Percentiles rank a stretch among this genome's conserved stretches.
Conservation (phyloP, 2,888 invertebrate species). For the Calameuta idolon region DNA sequence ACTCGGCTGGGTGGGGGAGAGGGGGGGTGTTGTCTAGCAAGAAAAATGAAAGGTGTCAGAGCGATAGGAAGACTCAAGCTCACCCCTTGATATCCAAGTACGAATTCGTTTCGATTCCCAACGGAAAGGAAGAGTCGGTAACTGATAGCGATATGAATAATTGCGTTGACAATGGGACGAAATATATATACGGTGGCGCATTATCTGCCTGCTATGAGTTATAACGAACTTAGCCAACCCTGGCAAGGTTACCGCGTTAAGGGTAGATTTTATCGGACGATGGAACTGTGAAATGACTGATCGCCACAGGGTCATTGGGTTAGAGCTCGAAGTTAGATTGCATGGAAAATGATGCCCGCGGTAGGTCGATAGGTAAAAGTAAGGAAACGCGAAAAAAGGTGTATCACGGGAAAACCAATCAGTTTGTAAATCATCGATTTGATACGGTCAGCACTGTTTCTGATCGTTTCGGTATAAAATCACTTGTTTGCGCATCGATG, state of each 20-base stretch:
- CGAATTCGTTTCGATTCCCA: slow-evolving; percentile 58
- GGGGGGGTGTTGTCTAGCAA: neutral
- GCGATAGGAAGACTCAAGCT: slow-evolving; percentile 16
- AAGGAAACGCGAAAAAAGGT: slow-evolving; percentile 1
- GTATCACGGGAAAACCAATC: slow-evolving; percentile 10
- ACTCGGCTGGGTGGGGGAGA: neutral
- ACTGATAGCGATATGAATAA: slow-evolving; percentile 62
- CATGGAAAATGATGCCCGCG: slow-evolving; percentile 26
- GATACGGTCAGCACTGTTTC: slow-evolving; percentile 4
- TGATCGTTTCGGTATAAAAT: slow-evolving; percentile 3
- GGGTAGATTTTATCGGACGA: slow-evolving; percentile 63
- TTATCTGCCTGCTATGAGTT: slow-evolving; percentile 60
- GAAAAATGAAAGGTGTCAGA: slow-evolving; percentile 41
- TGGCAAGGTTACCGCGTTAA: slow-evolving; percentile 46
- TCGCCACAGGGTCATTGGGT: slow-evolving; percentile 31
- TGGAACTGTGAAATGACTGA: slow-evolving; percentile 53
- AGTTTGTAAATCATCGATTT: slow-evolving; percentile 4
- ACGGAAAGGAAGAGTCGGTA: slow-evolving; percentile 40
- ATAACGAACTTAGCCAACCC: slow-evolving; percentile 30
- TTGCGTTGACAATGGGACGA: slow-evolving; percentile 54
- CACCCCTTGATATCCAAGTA: slow-evolving; percentile 28
- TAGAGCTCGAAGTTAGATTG: slow-evolving; percentile 16
- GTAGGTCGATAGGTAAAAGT: slow-evolving; percentile 7
- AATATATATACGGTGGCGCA: slow-evolving; percentile 56
- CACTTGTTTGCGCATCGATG: slow-evolving; percentile 9